Conservation (phyloP, 1,140 invertebrate genomes). For the Nasonia vitripennis region DNA sequence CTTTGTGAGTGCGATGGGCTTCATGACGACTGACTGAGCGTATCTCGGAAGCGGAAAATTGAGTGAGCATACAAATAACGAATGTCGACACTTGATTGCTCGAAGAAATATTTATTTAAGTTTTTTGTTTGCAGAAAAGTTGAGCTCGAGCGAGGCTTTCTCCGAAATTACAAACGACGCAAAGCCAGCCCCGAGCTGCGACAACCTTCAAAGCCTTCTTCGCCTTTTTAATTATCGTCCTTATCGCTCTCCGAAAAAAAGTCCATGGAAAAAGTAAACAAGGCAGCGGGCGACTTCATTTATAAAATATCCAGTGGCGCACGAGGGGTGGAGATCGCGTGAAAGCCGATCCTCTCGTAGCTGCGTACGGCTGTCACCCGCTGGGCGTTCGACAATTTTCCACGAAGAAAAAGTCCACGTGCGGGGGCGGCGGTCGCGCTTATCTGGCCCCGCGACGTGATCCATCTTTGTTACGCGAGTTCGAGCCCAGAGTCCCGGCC, state of each 20-base stretch:
- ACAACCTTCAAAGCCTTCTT: not conserved
- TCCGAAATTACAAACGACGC: not conserved
- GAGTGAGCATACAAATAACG: not conserved
- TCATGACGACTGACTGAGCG: slow-evolving; percentile 5
- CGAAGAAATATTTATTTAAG: no score
- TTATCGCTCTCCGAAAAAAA: slow-evolving; percentile 2
- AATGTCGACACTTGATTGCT: not conserved
- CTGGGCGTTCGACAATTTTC: slow-evolving; percentile 46
- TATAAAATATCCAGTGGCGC: slow-evolving; percentile 36
- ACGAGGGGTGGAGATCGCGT: not conserved
- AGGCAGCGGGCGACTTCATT: slow-evolving; percentile 28
- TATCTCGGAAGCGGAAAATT: not conserved
- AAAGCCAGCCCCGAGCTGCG: no score
- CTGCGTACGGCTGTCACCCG: slow-evolving; percentile 29
- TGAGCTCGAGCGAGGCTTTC: not conserved
- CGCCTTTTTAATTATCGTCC: slow-evolving; percentile 34
- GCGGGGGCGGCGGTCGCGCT: slow-evolving; percentile 31
- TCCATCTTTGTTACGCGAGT: slow-evolving; percentile 47
- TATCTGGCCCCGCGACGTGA: slow-evolving; percentile 34
- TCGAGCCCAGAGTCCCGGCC: not conserved
- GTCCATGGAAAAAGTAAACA: not conserved
- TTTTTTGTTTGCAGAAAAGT: no score
- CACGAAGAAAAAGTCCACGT: slow-evolving; percentile 17
- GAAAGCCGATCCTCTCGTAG: slow-evolving; percentile 17
- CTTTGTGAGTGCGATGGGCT: slow-evolving; percentile 8